phyloP scores from a whole-genome alignment of 2,113 vertebrate genomes.

The Campylomormyrus tamandua region DNA sequence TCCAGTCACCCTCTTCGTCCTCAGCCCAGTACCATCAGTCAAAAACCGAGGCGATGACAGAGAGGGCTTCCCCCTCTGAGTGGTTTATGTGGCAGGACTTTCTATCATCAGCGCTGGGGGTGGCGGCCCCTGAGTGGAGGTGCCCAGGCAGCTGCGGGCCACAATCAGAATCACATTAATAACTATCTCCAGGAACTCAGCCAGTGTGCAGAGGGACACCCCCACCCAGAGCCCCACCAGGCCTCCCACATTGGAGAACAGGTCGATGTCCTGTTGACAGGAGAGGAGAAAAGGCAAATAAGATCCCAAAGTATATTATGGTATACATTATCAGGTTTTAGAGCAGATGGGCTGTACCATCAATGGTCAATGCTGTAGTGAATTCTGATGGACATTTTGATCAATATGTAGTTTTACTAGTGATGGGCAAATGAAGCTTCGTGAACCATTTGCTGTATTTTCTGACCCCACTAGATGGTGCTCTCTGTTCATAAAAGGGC shows the following conservation, averaged over 20 bases:
- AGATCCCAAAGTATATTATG: neutral
- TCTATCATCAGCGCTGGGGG: constrained; percentile 4
- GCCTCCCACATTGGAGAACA: constrained; percentile 38
- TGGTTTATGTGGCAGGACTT: neutral
- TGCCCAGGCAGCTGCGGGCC: constrained; percentile 19
- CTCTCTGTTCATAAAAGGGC: neutral
- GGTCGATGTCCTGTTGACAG: constrained; percentile 29
- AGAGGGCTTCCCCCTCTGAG: neutral
- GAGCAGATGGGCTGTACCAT: neutral
- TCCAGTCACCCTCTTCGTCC: neutral
- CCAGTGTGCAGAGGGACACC: constrained; percentile 37
- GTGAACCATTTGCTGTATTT: neutral
- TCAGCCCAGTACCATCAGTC: neutral
- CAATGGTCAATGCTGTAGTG: neutral
- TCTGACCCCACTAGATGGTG: neutral
- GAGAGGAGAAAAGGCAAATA: neutral
- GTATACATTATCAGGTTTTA: neutral
- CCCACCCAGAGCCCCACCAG: constrained; percentile 39
- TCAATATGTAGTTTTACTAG: neutral
- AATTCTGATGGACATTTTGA: neutral
- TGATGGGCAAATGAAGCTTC: neutral
- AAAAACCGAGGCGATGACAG: neutral
- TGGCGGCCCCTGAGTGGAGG: neutral
- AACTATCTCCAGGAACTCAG: constrained; percentile 34
- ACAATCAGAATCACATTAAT: constrained; percentile 28